phyloP scores from a whole-genome alignment of 2,113 vertebrate species.

The Pontoporia blainvillei region DNA sequence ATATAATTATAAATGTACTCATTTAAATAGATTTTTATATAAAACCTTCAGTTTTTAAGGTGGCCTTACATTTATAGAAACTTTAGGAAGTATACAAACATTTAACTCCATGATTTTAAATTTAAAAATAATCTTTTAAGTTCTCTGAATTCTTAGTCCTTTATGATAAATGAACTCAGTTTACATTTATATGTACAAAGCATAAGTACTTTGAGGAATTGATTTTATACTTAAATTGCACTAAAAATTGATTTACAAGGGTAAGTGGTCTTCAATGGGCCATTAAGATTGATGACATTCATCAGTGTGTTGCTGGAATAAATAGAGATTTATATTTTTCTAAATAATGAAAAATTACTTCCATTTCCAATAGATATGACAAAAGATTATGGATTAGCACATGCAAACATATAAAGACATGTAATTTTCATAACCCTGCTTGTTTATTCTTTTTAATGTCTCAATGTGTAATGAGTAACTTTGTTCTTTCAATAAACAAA shows the following conservation, averaged over 20 bases:
- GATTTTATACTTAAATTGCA: constrained; percentile 29
- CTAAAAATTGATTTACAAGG: constrained; percentile 37
- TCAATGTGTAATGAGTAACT: neutral
- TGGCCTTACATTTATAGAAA: neutral
- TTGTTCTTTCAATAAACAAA: neutral
- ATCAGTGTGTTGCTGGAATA: neutral
- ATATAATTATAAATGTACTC: neutral
- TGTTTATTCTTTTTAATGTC: neutral
- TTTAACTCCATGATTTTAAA: neutral
- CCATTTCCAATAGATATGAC: neutral
- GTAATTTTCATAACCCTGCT: neutral
- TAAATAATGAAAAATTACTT: constrained; percentile 41
- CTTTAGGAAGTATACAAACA: neutral
- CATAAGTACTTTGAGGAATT: constrained; percentile 8
- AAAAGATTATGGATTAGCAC: constrained; percentile 27
- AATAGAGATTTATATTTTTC: constrained; percentile 5
- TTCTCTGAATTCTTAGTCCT: neutral
- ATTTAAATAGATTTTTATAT: neutral
- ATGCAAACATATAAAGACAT: neutral
- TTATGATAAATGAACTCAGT: neutral
- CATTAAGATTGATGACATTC: constrained; percentile 34
- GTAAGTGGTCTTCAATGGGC: constrained; percentile 2
- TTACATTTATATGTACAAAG: neutral
- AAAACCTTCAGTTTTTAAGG: neutral
- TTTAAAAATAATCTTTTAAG: neutral